phyloP scores from a whole-genome alignment of 2,113 vertebrate genomes.

The Apteryx mantelli region DNA sequence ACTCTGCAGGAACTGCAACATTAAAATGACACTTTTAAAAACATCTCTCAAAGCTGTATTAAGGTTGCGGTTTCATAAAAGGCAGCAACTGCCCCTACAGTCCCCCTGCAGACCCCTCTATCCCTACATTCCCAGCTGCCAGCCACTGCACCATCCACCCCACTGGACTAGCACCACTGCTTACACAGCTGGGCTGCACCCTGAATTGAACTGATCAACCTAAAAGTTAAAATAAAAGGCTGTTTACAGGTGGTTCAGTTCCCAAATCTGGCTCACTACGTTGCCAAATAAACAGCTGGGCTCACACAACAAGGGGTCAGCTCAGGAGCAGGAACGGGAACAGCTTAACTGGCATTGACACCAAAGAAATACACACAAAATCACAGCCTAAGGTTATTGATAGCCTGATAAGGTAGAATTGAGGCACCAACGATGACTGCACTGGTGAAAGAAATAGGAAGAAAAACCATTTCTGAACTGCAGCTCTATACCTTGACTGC shows the following conservation, averaged over 20 bases:
- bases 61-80: neutral
- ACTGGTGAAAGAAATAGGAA: neutral
- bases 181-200: neutral
- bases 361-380: fast-evolving
- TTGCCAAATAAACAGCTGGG: neutral
- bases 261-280: neutral
- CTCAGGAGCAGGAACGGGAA: neutral
- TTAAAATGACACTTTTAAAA: neutral
- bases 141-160: neutral
- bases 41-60: neutral
- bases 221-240: neutral
- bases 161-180: neutral
- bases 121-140: neutral
- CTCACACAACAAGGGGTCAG: neutral
- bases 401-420: neutral
- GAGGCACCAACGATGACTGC: neutral
- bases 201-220: neutral
- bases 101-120: neutral
- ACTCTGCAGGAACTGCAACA: neutral
- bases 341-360: neutral
- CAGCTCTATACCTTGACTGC: neutral
- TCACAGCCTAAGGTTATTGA: neutral
- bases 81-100: neutral
- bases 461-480: neutral
- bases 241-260: neutral